These are phyloP conservation scores for Cyprinodon variegatus DNA, from an alignment of 2,113 vertebrate species.

Conservation along the genomic window DNA sequence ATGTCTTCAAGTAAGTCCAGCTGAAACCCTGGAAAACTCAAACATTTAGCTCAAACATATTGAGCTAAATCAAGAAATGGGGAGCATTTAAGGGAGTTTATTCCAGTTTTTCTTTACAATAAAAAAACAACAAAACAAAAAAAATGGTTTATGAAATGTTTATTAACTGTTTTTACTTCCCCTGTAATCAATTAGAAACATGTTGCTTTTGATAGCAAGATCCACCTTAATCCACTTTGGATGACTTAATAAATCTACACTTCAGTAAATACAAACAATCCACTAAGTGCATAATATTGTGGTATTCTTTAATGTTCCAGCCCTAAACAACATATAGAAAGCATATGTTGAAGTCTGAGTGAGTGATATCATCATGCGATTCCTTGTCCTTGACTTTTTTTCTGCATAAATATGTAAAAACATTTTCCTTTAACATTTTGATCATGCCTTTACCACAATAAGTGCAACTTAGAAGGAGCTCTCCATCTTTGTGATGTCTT, in stretches of 20 bases:
- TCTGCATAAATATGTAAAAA: slow-evolving; percentile 45
- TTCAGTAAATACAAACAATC: neutral
- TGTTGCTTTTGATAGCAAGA: too few species aligned
- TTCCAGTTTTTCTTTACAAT: too few species aligned
- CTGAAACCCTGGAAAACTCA: too few species aligned
- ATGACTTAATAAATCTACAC: neutral
- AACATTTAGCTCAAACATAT: too few species aligned
- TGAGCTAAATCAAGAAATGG: too few species aligned
- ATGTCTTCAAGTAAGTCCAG: too few species aligned
- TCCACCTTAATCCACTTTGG: neutral
- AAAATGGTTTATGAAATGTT: too few species aligned
- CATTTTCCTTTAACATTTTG: slow-evolving; percentile 5
- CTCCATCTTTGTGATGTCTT: slow-evolving; percentile 62
- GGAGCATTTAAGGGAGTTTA: too few species aligned
- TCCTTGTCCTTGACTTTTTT: too few species aligned
- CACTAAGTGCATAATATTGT: neutral
- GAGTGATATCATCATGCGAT: slow-evolving; percentile 15
- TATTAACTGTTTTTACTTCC: too few species aligned
- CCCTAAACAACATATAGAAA: slow-evolving; percentile 35
- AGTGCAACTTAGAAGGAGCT: slow-evolving; percentile 60
- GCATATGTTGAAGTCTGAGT: neutral
- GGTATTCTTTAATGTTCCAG: neutral
- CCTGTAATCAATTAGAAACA: too few species aligned
- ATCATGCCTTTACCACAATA: neutral
- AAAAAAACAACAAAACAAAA: too few species aligned